Base-by-base conservation (phyloP, 2,888 invertebrate species). In the Notocelia uddmanniana region DNA sequence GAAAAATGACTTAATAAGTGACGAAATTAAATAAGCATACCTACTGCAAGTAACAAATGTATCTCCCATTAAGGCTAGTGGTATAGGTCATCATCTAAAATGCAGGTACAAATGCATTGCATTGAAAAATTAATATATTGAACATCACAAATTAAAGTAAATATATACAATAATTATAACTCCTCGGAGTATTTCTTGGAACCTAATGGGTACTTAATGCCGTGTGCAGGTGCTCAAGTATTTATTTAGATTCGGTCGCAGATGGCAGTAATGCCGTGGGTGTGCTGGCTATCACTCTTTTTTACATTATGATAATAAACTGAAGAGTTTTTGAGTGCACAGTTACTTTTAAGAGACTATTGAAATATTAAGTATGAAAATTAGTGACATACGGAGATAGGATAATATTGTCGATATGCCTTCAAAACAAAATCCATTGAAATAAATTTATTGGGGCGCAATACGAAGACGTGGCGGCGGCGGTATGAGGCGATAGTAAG, bases 161-260 rank as follows among this genome's bases (percentile, higher is more conserved):
- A n/a, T n/a, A n/a, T n/a, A n/a, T n/a, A n/a, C n/a, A n/a, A n/a
- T 55, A 62, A 62, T 70, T 70, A 70, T 70, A 70, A 73, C 69
- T 74, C 76, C 80, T 77, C 74, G 72, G 76, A 78, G 77, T 81
- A 81, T 82, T 83, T 82, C 80, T 81, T 78, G 78, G 80, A 80
- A 81, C 81, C 83, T 86, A 88, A 88, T 87, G 83, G 85, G 80
- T 84, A 85, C 85, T 87, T 85, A 83, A 80, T 86, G 88, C 83
- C 85, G 78, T 75, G 80, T 85, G 84, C 89, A 89, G 85, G 87
- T 90, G 88, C 83, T 84, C 77, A 76, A 81, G 82, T 89, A 89
- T 89, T 89, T 89, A 89, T 89, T 89, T 84, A 88, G 83, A 87
- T 85, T 86, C 81, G 82, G 82, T 84, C 85, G 81, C 88, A 87